Conservation (phyloP, 2,888 invertebrate species). For the Sinohyriopsis cumingii region DNA sequence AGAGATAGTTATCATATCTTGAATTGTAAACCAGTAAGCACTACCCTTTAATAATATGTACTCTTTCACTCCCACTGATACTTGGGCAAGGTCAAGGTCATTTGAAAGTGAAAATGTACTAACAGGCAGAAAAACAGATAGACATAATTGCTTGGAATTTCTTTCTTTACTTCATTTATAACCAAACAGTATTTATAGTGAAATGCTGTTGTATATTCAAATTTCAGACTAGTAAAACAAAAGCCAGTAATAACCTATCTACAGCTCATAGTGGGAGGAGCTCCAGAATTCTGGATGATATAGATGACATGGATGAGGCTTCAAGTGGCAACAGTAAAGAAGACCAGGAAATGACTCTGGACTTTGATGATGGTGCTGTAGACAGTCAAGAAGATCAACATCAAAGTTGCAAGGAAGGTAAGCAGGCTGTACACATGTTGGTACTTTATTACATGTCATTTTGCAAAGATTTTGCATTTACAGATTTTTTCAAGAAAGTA, state of each 20-base stretch:
- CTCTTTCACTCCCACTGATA: no score
- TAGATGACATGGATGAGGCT: slow-evolving; percentile 41
- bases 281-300: slow-evolving; percentile 24
- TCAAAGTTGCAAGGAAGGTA: slow-evolving; percentile 6
- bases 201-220: no score
- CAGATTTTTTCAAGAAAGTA: not conserved
- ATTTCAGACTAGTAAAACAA: no score
- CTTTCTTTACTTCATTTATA: not conserved
- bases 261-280: slow-evolving; percentile 16
- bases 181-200: no score
- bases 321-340: slow-evolving; percentile 32
- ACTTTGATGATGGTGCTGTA: slow-evolving; percentile 32
- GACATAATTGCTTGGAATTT: not conserved
- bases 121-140: no score
- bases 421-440: no score
- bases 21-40: no score
- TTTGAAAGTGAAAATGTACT: no score
- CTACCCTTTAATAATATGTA: no score
- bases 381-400: slow-evolving; percentile 38
- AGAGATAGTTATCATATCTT: no score
- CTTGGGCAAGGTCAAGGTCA: no score
- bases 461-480: not conserved
- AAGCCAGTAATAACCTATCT: slow-evolving; percentile 13
- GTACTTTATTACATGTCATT: not conserved
- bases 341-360: slow-evolving; percentile 33